A percentile compares a stretch with the other conserved stretches of the same genome.
Evolutionary conservation across 2,113 vertebrate genomes (phyloP).

Genomic region (Zapus hudsonius): DNA sequence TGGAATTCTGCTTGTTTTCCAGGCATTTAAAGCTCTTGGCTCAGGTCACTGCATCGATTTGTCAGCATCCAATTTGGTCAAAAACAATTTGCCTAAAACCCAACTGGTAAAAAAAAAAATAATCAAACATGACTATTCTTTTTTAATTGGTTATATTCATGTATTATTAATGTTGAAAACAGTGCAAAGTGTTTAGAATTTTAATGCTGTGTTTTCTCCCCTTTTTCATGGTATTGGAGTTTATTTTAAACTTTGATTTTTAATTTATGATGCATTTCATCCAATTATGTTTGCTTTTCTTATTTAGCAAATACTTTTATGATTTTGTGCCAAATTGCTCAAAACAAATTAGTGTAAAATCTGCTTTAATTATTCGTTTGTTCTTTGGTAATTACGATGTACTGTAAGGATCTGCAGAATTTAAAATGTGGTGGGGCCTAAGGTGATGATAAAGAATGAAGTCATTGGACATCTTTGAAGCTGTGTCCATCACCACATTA

Average conservation of each 20-base stretch:
- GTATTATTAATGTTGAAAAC: slow-evolving; percentile 36
- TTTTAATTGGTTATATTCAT: slow-evolving; percentile 14
- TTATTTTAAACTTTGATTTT: slow-evolving; percentile 20
- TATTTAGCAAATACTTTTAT: slow-evolving; percentile 5
- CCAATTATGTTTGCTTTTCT: slow-evolving; percentile 36
- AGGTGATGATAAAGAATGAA: background rate
- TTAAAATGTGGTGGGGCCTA: background rate
- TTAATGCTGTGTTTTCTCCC: slow-evolving; percentile 7
- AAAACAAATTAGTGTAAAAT: slow-evolving; percentile 16
- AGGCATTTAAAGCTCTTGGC: background rate
- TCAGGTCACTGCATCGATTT: background rate
- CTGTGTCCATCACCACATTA: background rate
- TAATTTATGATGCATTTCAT: slow-evolving; percentile 28
- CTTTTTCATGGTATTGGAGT: background rate
- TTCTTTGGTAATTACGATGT: background rate
- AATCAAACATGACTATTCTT: slow-evolving; percentile 13
- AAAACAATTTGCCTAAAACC: slow-evolving; percentile 45
- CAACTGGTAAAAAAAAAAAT: slow-evolving; percentile 41
- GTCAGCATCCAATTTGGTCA: background rate
- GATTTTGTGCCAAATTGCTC: background rate
- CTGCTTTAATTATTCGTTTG: background rate
- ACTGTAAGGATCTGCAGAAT: background rate
- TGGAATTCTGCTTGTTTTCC: background rate
- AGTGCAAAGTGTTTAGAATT: slow-evolving; percentile 28
- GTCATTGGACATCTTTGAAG: background rate